Conservation (phyloP, 1,140 invertebrate species). For the Hyposmocoma kahamanoa region DNA sequence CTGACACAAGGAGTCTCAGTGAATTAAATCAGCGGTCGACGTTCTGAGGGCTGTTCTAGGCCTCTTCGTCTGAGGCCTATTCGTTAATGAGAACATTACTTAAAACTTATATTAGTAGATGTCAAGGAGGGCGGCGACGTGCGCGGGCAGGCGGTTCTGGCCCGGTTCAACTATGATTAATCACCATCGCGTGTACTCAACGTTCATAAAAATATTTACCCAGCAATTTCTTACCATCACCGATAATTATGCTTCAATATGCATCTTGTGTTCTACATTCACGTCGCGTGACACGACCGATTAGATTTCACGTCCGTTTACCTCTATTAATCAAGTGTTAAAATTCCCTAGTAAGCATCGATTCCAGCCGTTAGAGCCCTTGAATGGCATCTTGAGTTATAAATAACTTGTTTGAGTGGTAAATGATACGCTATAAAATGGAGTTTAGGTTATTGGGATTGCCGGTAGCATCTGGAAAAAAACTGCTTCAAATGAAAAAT, state of each 20-base stretch:
- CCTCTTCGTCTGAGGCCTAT: no score
- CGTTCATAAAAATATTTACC: slow-evolving; percentile 6
- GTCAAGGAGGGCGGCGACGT: neutral
- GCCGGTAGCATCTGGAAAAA: no score
- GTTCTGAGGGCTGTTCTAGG: slow-evolving; percentile 16
- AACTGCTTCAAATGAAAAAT: no score
- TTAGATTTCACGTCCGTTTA: no score
- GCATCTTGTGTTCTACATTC: neutral
- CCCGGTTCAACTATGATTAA: neutral
- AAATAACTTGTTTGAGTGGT: no score
- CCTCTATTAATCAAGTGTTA: no score
- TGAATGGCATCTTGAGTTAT: no score
- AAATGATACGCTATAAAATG: no score
- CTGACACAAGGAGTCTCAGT: slow-evolving; percentile 14
- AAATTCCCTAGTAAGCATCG: no score
- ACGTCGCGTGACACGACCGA: no score
- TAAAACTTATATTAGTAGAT: slow-evolving; percentile 19
- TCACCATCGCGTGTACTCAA: neutral
- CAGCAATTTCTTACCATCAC: slow-evolving; percentile 5
- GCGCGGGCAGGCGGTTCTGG: slow-evolving; percentile 1
- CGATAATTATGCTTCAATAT: slow-evolving; percentile 9
- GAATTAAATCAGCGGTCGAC: slow-evolving; percentile 26
- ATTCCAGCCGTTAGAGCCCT: no score
- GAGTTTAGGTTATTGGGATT: no score
- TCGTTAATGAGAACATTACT: slow-evolving; percentile 30